A percentile compares a stretch with the other conserved stretches of the same genome.
These are phyloP conservation scores for Mallateleia sp. DNA, from an alignment of 2,888 invertebrate species.

Conservation along the genomic window DNA sequence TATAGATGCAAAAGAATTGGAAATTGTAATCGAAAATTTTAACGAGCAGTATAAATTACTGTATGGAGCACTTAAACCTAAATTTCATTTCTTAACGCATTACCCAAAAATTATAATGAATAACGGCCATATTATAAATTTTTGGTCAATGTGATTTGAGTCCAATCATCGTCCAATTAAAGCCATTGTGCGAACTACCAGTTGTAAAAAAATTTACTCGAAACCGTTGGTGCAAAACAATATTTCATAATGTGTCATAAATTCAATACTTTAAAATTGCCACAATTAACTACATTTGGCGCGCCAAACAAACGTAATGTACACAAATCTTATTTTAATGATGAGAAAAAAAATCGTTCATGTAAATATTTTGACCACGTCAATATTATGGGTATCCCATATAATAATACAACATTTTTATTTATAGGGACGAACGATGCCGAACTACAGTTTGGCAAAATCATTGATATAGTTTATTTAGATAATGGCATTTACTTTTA, in stretches of 20 bases:
- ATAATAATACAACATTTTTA: not conserved
- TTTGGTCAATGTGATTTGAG: conserved; percentile 1
- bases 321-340: too few relatives aligned
- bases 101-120: not conserved
- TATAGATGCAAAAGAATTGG: not conserved
- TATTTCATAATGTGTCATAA: not conserved
- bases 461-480: not conserved
- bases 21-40: not conserved
- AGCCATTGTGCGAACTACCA: not conserved
- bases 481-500: not conserved
- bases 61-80: not conserved
- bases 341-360: not conserved
- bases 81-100: not conserved
- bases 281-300: not conserved
- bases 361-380: not conserved
- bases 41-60: not conserved
- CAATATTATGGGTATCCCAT: not conserved
- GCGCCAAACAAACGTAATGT: too few relatives aligned
- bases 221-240: not conserved
- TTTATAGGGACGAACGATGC: not conserved
- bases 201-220: not conserved
- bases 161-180: conserved; percentile 1
- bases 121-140: not conserved
- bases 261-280: not conserved
- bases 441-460: not conserved